Base-by-base conservation (phyloP, 2,888 invertebrate genomes). In the Epinotia bilunana region DNA sequence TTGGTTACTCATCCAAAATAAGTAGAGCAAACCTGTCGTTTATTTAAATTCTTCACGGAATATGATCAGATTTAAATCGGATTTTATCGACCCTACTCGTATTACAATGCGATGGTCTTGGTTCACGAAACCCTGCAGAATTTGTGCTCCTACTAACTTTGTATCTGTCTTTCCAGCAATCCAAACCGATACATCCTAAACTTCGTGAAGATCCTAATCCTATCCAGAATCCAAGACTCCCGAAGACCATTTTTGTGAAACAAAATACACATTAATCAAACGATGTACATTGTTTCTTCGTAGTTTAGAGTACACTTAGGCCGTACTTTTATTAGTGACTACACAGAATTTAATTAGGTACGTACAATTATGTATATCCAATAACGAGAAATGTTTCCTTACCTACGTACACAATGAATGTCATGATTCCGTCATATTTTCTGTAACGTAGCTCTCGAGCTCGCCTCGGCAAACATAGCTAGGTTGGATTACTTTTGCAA, bases 401-500 rank as follows among this genome's bases (percentile, higher is more conserved):
- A 61, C 20, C 39, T 39, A 39, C 7, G 23, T 23, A 23, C 23
- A 57, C 46, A 68, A 74, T 49, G 46, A 57, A 12, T 68, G 68
- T 46, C 58, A 69, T 69, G 23, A 63, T 63, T 63, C 39, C 55
- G 12, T 20, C 33, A 53, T 53, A 53, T 55, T 71, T 71, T 61
- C 28, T 63, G 70, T 53, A 43, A 63, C 73, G 28, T 20, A 20
- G 73, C 73, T 63, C 3, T 63, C 3, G 69, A 69, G n/a, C n/a
- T n/a, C n/a, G n/a, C n/a, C n/a, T n/a, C n/a, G 69, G 73, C 69
- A 57, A 12, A 74, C 33, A 58, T 58, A 33, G 16, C 12, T 49
- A 16, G 57, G 55, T 55, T 11, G 73, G 33, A 63, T 74, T 70
- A 69, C 46, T 20, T 70, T 63, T 23, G 20, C 72, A 62, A 62